Conservation (phyloP, 2,113 vertebrate species). For the Eublepharis macularius region DNA sequence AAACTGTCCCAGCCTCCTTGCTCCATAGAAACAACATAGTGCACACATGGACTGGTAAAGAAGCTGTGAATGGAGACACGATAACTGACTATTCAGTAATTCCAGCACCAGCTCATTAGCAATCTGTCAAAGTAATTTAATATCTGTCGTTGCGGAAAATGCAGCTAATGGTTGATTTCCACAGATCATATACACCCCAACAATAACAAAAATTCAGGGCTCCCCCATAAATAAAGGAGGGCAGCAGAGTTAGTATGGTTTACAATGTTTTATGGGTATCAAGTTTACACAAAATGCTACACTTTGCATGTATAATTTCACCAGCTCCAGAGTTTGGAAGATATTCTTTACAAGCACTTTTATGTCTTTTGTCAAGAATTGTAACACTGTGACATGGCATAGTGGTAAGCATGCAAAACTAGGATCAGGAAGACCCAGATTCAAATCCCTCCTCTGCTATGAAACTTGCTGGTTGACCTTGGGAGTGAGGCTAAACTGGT, state of each 20-base stretch:
- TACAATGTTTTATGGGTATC: too few relatives aligned
- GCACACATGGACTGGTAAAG: constrained; percentile 80
- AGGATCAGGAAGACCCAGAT: neutral
- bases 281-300: too few relatives aligned
- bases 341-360: too few relatives aligned
- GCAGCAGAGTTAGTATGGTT: too few relatives aligned
- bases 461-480: neutral
- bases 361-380: neutral
- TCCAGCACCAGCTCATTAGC: constrained; percentile 87
- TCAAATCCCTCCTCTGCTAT: neutral
- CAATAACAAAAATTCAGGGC: constrained; percentile 61
- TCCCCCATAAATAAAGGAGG: constrained; percentile 31
- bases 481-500: too few relatives aligned
- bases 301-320: too few relatives aligned
- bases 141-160: constrained; percentile 75
- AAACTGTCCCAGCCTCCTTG: constrained; percentile 66
- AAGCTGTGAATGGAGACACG: constrained; percentile 86
- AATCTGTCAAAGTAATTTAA: constrained; percentile 84
- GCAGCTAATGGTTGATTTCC: constrained; percentile 58
- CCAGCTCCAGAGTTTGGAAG: too few relatives aligned
- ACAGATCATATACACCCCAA: constrained; percentile 44
- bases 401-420: neutral
- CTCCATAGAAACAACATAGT: constrained; percentile 57
- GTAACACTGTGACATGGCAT: neutral
- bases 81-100: constrained; percentile 79